phyloP scores from a whole-genome alignment of 2,888 invertebrate species.

The Marronus borbonicus region DNA sequence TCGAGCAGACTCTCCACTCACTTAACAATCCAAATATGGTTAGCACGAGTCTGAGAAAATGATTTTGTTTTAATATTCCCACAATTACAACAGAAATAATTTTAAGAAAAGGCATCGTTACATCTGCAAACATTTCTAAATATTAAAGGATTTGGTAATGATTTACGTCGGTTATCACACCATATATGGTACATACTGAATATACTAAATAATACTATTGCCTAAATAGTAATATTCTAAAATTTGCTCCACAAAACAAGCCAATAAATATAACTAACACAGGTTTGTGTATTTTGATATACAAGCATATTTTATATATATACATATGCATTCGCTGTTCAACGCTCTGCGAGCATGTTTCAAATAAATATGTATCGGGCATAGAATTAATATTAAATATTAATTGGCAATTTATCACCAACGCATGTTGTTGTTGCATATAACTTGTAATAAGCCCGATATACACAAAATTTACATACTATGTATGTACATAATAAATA shows the following conservation, averaged over 20 bases:
- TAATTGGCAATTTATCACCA: conserved; percentile 25
- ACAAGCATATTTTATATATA: not conserved
- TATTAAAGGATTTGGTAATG: too few relatives aligned
- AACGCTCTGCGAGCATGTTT: not conserved
- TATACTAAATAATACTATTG: too few relatives aligned
- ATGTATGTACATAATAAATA: conserved; percentile 5
- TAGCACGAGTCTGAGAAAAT: too few relatives aligned
- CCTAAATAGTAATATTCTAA: too few relatives aligned
- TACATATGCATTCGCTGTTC: not conserved
- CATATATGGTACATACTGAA: too few relatives aligned
- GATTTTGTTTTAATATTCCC: too few relatives aligned
- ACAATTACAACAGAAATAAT: too few relatives aligned
- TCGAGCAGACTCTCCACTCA: too few relatives aligned
- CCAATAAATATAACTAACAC: not conserved
- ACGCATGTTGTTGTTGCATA: not conserved
- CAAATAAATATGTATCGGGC: conserved; percentile 5
- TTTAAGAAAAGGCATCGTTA: too few relatives aligned
- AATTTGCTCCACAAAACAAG: not conserved
- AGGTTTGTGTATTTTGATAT: not conserved
- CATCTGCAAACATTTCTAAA: too few relatives aligned
- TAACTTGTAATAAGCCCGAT: not conserved
- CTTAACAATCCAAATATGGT: too few relatives aligned
- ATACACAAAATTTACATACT: conserved; percentile 5
- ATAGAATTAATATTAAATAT: conserved; percentile 16
- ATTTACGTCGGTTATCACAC: too few relatives aligned